Base-by-base conservation (phyloP, 2,888 invertebrate genomes). In the Prosopocoilus inquinatus region DNA sequence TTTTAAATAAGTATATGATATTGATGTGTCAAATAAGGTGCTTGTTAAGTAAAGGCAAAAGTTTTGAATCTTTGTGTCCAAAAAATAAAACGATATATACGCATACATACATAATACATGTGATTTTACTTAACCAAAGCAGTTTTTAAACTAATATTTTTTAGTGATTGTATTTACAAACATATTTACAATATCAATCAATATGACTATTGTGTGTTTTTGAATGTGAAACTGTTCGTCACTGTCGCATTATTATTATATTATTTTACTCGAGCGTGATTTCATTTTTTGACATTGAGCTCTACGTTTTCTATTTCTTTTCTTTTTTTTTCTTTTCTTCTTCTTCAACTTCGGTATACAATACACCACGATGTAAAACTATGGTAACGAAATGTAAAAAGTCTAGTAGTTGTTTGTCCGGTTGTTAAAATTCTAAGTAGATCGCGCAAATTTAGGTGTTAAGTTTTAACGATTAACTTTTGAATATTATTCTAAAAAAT, bases 121-220 rank as follows among this genome's bases (percentile, higher is more conserved):
- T 63, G 65, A 64, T 65, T 58, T 61, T 59, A 57, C 56, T 60
- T 63, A 64, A 62, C 61, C 62, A 62, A 64, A 64, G 62, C 59
- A 60, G 56, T 41, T 41, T 49, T 36, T 55, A 51, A 54, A 58
- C 46, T 52, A 55, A 52, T 55, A 55, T 52, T 58, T 52, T 55
- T 51, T 15, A 39, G 36, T 46, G 47, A 51, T 20, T 13, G 46
- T 51, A 54, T 54, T 45, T 47, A 47, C 34, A 47, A 35, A 53
- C 52, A 34, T 47, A 9, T 50, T 50, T 41, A 41, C 41, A 41
- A 41, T 41, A 41, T 41, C 41, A 41, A 41, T 41, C 41, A 41
- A 15, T 41, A 41, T 41, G 41, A 16, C 41, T 41, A 41, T 41
- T 41, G 41, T 41, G 41, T 41, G 16, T 16, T 41, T 15, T 9